Percentiles rank a stretch among this genome's conserved stretches.
phyloP scores from a whole-genome alignment of 2,113 vertebrate species.

The Daubentonia madagascariensis region DNA sequence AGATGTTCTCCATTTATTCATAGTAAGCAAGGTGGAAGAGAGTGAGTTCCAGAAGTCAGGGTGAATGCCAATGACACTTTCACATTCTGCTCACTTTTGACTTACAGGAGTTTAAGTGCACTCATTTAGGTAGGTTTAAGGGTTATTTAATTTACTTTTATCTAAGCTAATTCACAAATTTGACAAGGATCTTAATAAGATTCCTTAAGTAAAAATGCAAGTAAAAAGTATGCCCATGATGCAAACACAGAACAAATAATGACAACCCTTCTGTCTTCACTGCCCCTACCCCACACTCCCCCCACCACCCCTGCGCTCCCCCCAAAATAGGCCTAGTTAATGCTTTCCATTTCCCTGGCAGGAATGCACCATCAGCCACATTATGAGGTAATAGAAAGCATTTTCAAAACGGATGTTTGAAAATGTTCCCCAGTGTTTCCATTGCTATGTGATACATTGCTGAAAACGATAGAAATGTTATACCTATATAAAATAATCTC shows the following conservation, averaged over 20 bases:
- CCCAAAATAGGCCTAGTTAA: neutral
- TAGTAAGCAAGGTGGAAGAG: neutral
- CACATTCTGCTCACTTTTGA: neutral
- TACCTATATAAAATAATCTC: constrained; percentile 65
- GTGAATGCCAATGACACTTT: neutral
- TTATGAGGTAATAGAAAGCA: constrained; percentile 69
- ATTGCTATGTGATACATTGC: constrained; percentile 67
- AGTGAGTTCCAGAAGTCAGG: neutral
- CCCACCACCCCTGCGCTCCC: fast-evolving
- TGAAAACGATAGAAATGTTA: constrained; percentile 64
- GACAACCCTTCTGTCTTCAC: neutral
- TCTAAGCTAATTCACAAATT: neutral
- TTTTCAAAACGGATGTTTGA: constrained; percentile 72
- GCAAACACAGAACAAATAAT: neutral
- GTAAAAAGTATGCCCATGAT: neutral
- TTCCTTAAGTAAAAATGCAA: neutral
- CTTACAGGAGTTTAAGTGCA: neutral
- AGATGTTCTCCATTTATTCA: neutral
- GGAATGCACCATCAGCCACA: neutral
- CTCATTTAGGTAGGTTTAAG: neutral
- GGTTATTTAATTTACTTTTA: constrained; percentile 6
- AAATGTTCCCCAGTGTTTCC: constrained; percentile 64
- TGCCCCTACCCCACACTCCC: too few species aligned
- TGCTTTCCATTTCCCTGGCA: constrained; percentile 60
- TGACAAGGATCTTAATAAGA: neutral